phyloP scores from a whole-genome alignment of 2,113 vertebrate species.

The Thermophis baileyi region DNA sequence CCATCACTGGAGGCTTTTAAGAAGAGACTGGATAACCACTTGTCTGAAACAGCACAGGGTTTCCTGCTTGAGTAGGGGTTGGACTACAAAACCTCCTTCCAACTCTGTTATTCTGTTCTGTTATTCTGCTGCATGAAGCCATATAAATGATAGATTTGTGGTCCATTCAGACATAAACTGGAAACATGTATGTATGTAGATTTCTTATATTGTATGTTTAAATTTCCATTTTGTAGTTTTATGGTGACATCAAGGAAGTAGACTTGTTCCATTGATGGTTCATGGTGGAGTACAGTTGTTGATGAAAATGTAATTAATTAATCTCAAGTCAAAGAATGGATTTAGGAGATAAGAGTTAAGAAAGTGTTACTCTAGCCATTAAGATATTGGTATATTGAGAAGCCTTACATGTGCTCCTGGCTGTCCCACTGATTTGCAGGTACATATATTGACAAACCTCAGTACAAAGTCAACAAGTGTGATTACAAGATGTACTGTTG shows the following conservation, averaged over 20 bases:
- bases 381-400: neutral
- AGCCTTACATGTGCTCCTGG: neutral
- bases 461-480: neutral
- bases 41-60: neutral
- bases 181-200: neutral
- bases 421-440: neutral
- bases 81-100: neutral
- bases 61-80: neutral
- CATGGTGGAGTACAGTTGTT: neutral
- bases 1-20: neutral
- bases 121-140: neutral
- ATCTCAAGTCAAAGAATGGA: neutral
- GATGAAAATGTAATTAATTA: neutral
- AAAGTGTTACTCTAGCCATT: neutral
- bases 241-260: neutral
- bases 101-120: neutral
- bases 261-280: neutral
- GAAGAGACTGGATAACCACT: neutral
- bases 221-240: neutral
- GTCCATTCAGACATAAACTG: neutral
- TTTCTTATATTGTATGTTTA: neutral
- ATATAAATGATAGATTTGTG: neutral
- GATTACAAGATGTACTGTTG: neutral
- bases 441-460: neutral
- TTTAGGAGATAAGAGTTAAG: neutral